Percentiles rank a stretch among this genome's conserved stretches.
Conservation (phyloP, 2,888 invertebrate genomes). For the Drosophila melanosoma region DNA sequence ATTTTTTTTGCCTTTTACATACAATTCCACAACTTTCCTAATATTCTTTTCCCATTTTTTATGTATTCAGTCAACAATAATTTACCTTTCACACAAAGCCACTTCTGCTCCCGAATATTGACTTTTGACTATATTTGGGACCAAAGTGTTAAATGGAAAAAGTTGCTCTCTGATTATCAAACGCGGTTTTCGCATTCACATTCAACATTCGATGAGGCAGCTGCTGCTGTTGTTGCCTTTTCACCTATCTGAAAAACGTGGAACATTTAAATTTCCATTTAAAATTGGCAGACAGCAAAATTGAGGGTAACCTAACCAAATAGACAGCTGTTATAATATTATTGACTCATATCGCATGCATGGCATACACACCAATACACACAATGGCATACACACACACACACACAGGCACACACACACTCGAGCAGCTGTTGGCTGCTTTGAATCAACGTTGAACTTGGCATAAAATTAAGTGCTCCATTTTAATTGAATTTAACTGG, state of each 20-base stretch:
- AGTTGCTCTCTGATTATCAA: constrained; percentile 55
- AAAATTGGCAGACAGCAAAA: constrained; percentile 47
- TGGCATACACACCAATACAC: constrained; percentile 47
- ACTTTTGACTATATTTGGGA: neutral
- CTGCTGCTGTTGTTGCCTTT: constrained; percentile 29
- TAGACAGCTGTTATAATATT: constrained; percentile 77
- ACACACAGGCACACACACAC: constrained; percentile 4
- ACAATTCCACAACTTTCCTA: neutral
- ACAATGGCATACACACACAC: constrained; percentile 22
- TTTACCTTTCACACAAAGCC: neutral
- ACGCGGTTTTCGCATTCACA: constrained; percentile 30
- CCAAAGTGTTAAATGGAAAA: neutral
- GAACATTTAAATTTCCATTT: constrained; percentile 70
- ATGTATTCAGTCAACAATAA: neutral
- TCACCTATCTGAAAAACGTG: constrained; percentile 45
- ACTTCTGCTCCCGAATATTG: neutral
- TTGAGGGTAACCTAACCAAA: constrained; percentile 48
- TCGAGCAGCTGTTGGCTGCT: constrained; percentile 52
- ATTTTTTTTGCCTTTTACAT: too few species aligned
- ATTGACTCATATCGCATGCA: constrained; percentile 77
- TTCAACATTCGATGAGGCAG: constrained; percentile 21
- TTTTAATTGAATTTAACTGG: constrained; percentile 76
- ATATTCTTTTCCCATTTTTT: neutral
- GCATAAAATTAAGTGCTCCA: constrained; percentile 77
- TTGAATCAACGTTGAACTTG: constrained; percentile 65